Evolutionary conservation across 2,888 invertebrate genomes (phyloP).

Genomic region (Molanna angustata): DNA sequence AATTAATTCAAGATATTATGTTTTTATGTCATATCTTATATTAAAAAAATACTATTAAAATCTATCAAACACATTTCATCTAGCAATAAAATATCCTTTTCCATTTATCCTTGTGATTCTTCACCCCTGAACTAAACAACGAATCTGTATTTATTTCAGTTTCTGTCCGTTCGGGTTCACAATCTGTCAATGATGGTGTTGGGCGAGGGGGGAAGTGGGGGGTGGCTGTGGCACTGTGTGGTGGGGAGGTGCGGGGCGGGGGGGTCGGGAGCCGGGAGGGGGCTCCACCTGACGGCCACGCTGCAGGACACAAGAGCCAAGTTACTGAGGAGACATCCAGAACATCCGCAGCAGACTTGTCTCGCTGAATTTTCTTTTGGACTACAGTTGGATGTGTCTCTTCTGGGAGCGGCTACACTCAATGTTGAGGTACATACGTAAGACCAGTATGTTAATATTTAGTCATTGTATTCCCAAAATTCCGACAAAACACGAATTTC

Average conservation of each 20-base stretch:
- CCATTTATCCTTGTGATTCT: too few relatives aligned
- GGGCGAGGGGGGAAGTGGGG: conserved; percentile 54
- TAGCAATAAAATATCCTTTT: too few relatives aligned
- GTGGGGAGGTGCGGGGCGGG: conserved; percentile 72
- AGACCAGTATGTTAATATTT: too few relatives aligned
- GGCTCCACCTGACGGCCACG: conserved; percentile 69
- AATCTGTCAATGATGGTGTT: conserved; percentile 66
- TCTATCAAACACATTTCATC: too few relatives aligned
- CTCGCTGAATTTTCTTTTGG: conserved; percentile 72
- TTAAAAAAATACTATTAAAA: too few relatives aligned
- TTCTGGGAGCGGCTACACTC: conserved; percentile 80
- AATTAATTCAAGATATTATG: too few relatives aligned
- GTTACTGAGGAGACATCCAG: conserved; percentile 45
- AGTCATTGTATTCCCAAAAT: too few relatives aligned
- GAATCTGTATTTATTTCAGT: too few relatives aligned
- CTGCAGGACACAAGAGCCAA: conserved; percentile 64
- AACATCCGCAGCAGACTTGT: conserved; percentile 58
- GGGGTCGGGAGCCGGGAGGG: conserved; percentile 64
- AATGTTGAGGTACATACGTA: conserved; percentile 83
- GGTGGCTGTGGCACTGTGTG: conserved; percentile 67
- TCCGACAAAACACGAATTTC: too few relatives aligned
- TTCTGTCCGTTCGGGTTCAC: conserved; percentile 81
- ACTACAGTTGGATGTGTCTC: conserved; percentile 70
- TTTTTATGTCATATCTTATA: too few relatives aligned
- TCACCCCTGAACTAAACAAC: too few relatives aligned